Evolutionary conservation across 2,888 invertebrate genomes (phyloP), one percentile per base, ranked within the genome.

Genomic region (Lasiommata megera): DNA sequence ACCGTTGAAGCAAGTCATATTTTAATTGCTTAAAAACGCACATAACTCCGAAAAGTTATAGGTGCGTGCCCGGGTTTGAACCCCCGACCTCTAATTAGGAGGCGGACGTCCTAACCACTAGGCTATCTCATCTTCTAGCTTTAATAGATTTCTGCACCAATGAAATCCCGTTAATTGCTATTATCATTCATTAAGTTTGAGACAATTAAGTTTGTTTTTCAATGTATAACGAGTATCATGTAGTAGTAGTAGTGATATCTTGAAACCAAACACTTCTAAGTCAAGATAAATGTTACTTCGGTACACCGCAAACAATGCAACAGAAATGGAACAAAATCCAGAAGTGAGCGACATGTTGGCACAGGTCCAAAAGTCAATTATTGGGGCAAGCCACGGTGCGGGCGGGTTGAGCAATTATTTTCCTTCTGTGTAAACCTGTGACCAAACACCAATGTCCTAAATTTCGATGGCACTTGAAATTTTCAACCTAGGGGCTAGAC

Each of bases 281-380:
- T 28, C 9, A 44, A 29, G 28, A 12, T 12, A 43, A 43, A 3
- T 16, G 3, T 23, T 29, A 29, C 23, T 0, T 46, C 18, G 9
- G 14, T 31, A 31, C 3, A n/a, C 5, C 40, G 9, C 38, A 41
- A 52, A 31, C 31, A 17, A 2, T 38, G 52, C 17, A 12, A 41
- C 40, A 18, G 40, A 52, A 52, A 52, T 41, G 31, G 41, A 40
- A 52, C 52, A 29, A 52, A 52, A 41, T 41, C 52, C 29, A 41
- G 41, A 41, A 41, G 52, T 41, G 52, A 52, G 52, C 31, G 52
- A 52, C 41, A 65, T 77, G 74, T 81, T 84, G 85, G 88, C 88
- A 61, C 57, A 66, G 76, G 75, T 82, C 84, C 88, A 86, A 81
- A 78, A 82, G 77, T 83, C 87, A 86, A 86, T 88, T 87, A 88